phyloP scores from a whole-genome alignment of 2,888 invertebrate species.

The Catonia carolina region DNA sequence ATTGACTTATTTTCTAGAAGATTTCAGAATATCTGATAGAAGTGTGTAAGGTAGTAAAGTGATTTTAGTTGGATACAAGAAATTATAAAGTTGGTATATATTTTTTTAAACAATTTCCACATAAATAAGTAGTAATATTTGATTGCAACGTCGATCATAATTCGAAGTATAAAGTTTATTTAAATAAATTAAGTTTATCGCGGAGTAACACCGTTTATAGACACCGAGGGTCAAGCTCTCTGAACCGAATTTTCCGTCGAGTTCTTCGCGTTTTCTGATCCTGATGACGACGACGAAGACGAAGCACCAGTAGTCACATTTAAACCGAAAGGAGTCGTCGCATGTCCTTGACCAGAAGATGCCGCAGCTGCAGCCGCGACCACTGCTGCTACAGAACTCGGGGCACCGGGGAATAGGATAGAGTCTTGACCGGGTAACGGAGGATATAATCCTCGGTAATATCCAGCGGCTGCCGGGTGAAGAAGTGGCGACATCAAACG shows the following conservation, averaged over 20 bases:
- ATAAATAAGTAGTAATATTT: too few relatives aligned
- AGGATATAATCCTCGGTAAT: constrained; percentile 70
- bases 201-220: neutral
- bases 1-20: too few relatives aligned
- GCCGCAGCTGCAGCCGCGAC: constrained; percentile 38
- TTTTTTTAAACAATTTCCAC: too few relatives aligned
- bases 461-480: constrained; percentile 52
- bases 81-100: too few relatives aligned
- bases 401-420: constrained; percentile 31
- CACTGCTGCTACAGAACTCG: constrained; percentile 40
- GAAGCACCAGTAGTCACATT: constrained; percentile 39
- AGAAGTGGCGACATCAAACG: constrained; percentile 58
- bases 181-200: constrained; percentile 5
- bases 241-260: constrained; percentile 24
- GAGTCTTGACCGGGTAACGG: constrained; percentile 50
- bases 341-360: constrained; percentile 28
- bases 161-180: too few relatives aligned
- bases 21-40: too few relatives aligned
- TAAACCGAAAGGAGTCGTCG: constrained; percentile 34
- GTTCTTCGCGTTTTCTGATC: constrained; percentile 40
- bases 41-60: too few relatives aligned
- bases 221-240: constrained; percentile 24
- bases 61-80: too few relatives aligned
- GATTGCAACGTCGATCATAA: too few relatives aligned
- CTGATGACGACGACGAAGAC: constrained; percentile 48